These are phyloP conservation scores for Zygaena filipendulae DNA, from an alignment of 2,888 invertebrate species.

Conservation along the genomic window DNA sequence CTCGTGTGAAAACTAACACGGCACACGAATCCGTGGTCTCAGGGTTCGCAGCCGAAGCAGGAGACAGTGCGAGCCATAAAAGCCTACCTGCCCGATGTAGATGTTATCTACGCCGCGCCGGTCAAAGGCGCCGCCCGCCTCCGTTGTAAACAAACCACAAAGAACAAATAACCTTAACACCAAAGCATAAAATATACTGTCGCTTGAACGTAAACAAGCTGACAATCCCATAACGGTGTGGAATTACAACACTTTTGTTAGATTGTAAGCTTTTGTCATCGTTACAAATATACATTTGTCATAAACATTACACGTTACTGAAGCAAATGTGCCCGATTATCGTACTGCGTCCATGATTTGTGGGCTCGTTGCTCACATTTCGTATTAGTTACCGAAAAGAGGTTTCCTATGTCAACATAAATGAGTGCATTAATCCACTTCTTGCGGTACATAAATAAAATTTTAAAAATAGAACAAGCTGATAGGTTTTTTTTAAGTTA, in stretches of 20 bases:
- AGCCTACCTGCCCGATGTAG: constrained; percentile 61
- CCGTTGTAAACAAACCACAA: constrained; percentile 16
- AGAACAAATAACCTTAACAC: constrained; percentile 16
- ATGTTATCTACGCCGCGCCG: constrained; percentile 51
- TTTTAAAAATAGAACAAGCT: no score
- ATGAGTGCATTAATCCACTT: no score
- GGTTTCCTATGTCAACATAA: no score
- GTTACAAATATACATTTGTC: constrained; percentile 48
- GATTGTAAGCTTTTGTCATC: constrained; percentile 58
- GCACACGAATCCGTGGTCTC: constrained; percentile 21
- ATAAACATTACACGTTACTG: constrained; percentile 31
- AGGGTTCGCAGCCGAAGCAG: constrained; percentile 25
- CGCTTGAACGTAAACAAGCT: constrained; percentile 7
- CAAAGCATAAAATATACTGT: constrained; percentile 19
- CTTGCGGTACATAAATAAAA: no score
- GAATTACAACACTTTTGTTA: constrained; percentile 61
- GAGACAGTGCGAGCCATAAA: constrained; percentile 37
- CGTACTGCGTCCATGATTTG: no score
- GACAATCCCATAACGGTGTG: constrained; percentile 56
- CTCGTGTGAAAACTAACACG: constrained; percentile 9
- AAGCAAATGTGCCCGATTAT: no score
- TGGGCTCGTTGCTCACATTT: no score
- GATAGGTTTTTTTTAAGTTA: no score
- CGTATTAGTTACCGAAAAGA: no score
- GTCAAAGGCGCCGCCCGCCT: constrained; percentile 59